These are phyloP conservation scores for Rutilus rutilus DNA, from an alignment of 2,113 vertebrate species.

Conservation along the genomic window DNA sequence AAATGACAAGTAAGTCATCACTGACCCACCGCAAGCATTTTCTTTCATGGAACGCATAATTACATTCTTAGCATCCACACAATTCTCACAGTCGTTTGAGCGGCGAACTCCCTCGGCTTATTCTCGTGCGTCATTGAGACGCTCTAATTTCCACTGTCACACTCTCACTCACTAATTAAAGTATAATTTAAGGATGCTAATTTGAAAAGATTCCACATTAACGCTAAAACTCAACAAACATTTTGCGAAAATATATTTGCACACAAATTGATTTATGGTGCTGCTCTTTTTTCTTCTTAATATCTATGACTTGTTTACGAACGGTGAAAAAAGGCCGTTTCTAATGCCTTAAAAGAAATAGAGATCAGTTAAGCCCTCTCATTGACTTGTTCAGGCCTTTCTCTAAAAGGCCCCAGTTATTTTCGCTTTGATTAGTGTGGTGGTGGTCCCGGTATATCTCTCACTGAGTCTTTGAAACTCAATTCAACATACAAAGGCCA, in stretches of 20 bases:
- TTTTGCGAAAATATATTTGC: background rate
- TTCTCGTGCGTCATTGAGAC: conserved; percentile 26
- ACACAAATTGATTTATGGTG: background rate
- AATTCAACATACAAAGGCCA: conserved; percentile 50
- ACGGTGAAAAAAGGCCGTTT: conserved; percentile 25
- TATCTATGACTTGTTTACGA: background rate
- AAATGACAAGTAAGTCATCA: conserved; percentile 49
- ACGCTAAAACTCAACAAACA: conserved; percentile 33
- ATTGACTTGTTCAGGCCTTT: conserved; percentile 21
- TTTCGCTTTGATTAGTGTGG: conserved; percentile 37
- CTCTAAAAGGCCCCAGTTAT: conserved; percentile 10
- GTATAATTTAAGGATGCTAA: conserved; percentile 28
- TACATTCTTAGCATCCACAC: conserved; percentile 50
- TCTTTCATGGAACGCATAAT: conserved; percentile 55
- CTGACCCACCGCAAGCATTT: conserved; percentile 36
- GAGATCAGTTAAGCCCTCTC: conserved; percentile 27
- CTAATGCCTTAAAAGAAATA: conserved; percentile 19
- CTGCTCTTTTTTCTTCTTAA: background rate
- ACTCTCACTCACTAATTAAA: conserved; percentile 14
- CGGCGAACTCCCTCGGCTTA: conserved; percentile 18
- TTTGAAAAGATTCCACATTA: conserved; percentile 37
- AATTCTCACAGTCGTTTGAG: conserved; percentile 47
- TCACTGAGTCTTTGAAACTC: conserved; percentile 39
- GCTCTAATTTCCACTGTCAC: conserved; percentile 29
- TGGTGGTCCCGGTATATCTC: conserved; percentile 45